Evolutionary conservation across 2,888 invertebrate genomes (phyloP).

Genomic region (Parnassius orleans): DNA sequence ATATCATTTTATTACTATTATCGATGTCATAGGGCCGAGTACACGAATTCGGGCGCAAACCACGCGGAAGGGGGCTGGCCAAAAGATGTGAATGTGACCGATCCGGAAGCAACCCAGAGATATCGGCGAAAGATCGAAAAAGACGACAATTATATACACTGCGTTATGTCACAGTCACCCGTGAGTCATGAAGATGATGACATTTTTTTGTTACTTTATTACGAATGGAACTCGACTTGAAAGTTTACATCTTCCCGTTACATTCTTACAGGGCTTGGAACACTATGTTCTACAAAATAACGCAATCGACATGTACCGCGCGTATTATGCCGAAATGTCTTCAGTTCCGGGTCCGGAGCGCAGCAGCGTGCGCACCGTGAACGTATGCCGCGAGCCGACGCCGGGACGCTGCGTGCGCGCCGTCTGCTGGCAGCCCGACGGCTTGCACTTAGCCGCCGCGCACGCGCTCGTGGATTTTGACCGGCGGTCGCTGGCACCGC

Average conservation of each 20-base stretch:
- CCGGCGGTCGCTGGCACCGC: constrained; percentile 59
- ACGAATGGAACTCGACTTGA: too few species aligned
- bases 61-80: constrained; percentile 94
- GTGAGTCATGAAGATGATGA: constrained; percentile 35
- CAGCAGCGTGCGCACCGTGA: constrained; percentile 87
- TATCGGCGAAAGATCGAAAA: constrained; percentile 90
- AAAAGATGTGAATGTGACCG: constrained; percentile 83
- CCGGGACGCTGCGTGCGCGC: constrained; percentile 86
- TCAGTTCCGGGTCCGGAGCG: constrained; percentile 83
- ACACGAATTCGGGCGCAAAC: constrained; percentile 79
- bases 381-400: constrained; percentile 88
- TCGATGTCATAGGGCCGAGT: constrained; percentile 72
- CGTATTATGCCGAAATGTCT: constrained; percentile 89
- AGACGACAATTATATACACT: constrained; percentile 87
- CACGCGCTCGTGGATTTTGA: constrained; percentile 90
- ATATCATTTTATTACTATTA: too few species aligned
- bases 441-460: constrained; percentile 88
- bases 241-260: too few species aligned
- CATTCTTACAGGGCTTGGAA: constrained; percentile 84
- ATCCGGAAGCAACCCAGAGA: constrained; percentile 86
- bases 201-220: too few species aligned
- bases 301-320: constrained; percentile 94
- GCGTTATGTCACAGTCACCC: constrained; percentile 78
- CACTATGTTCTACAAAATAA: constrained; percentile 94
- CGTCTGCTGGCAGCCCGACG: constrained; percentile 94